Percentiles rank a stretch among this genome's conserved stretches.
phyloP scores from a whole-genome alignment of 2,113 vertebrate genomes.

The Opisthocomus hoazin region DNA sequence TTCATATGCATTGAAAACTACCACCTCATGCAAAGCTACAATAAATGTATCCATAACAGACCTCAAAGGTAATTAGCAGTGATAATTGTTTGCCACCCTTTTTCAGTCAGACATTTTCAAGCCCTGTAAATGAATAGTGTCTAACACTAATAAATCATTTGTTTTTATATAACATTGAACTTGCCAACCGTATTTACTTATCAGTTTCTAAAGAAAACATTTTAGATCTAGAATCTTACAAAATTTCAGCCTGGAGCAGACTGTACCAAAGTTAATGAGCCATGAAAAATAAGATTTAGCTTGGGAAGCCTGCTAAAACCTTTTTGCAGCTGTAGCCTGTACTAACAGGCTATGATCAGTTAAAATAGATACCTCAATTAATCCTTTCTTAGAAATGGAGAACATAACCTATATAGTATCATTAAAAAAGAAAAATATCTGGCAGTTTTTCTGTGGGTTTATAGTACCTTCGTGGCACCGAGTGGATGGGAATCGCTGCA shows the following conservation, averaged over 20 bases:
- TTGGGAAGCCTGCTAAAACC: background rate
- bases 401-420: background rate
- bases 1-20: background rate
- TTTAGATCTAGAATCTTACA: background rate
- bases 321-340: background rate
- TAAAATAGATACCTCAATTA: background rate
- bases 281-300: background rate
- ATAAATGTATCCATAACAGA: background rate
- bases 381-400: background rate
- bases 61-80: background rate
- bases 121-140: background rate
- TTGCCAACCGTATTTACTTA: background rate
- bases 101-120: background rate
- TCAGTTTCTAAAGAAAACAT: background rate
- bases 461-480: background rate
- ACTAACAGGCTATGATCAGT: background rate
- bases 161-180: background rate
- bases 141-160: background rate
- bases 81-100: background rate
- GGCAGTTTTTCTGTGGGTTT: background rate
- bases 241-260: background rate
- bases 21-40: background rate
- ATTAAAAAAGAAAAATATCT: background rate
- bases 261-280: background rate
- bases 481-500: background rate